These are phyloP conservation scores for Alouatta palliata DNA, from an alignment of 2,113 vertebrate species.

Conservation along the genomic window DNA sequence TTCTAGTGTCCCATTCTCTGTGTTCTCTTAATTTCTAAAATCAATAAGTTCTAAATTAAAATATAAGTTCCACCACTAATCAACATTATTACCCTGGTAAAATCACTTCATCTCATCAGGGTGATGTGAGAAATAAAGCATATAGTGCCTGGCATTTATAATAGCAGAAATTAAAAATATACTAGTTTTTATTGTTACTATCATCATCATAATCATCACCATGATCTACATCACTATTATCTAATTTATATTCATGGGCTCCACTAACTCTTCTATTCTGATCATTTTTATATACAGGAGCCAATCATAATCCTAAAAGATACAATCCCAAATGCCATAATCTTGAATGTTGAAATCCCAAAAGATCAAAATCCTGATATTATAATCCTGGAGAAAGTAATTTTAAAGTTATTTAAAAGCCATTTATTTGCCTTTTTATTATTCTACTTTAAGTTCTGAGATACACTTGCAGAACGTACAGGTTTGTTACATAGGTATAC, in stretches of 20 bases:
- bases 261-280: neutral
- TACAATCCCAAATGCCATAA: neutral
- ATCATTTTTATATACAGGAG: neutral
- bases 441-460: too few relatives aligned
- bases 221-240: neutral
- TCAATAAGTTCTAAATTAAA: neutral
- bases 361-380: neutral
- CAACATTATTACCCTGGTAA: neutral
- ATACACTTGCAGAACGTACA: too few relatives aligned
- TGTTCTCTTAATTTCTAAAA: neutral
- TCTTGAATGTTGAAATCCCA: neutral
- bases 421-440: neutral
- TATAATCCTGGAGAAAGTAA: neutral
- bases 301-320: neutral
- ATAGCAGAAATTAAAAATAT: neutral
- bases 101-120: neutral
- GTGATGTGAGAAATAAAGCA: neutral
- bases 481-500: too few relatives aligned
- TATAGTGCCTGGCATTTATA: neutral
- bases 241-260: neutral
- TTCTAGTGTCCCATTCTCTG: neutral
- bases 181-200: neutral
- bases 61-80: neutral
- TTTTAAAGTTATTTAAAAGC: neutral
- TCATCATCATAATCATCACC: neutral